Evolutionary conservation across 2,797 vertebrate species (phyloP), one percentile per base, ranked within the genome.

Genomic region (Choloepus didactylus): DNA sequence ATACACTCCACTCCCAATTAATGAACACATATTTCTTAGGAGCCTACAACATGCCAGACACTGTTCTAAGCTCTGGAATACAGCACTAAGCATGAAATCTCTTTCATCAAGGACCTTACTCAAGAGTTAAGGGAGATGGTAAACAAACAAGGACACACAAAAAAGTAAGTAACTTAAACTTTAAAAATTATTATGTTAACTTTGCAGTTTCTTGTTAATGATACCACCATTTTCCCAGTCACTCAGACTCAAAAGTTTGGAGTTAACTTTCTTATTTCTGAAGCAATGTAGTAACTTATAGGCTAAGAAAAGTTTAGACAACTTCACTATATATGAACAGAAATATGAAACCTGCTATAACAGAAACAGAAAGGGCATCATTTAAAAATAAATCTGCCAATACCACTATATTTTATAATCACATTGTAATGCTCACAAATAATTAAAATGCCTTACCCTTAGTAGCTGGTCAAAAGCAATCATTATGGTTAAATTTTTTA

Each of bases 361-460:
- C 6, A 72, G 51, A 96, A 93, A 64, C 18, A 95, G n/a, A 21
- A 93, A 95, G 3, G 23, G 0, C 9, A 95, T 49, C 9, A 66
- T 70, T 88, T 84, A 66, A 85, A 94, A 84, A 64, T 66, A 85
- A 89, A 91, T 75, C 54, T 91, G 9, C 54, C n/a, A 64, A 38
- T 44, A 64, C 31, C 49, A 49, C 18, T 73, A 2, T 29, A 69
- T 87, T 93, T 95, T 69, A 94, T 66, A 87, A 73, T 82, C 15
- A 76, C 23, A 72, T 44, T 87, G 5, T 51, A 91, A 89, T 38
- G 25, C 14, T 83, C 25, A 84, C 67, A 72, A 85, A 29, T 91
- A 73, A 41, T 62, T 70, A 80, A 95, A 86, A 73, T 64, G 69
- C 23, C 12, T 84, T 27, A 81, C 44, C 54, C 86, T 84, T 94